Percentiles rank a stretch among this genome's conserved stretches.
Conservation (phyloP, 1,140 invertebrate genomes). For the Ditylenchus dipsaci region DNA sequence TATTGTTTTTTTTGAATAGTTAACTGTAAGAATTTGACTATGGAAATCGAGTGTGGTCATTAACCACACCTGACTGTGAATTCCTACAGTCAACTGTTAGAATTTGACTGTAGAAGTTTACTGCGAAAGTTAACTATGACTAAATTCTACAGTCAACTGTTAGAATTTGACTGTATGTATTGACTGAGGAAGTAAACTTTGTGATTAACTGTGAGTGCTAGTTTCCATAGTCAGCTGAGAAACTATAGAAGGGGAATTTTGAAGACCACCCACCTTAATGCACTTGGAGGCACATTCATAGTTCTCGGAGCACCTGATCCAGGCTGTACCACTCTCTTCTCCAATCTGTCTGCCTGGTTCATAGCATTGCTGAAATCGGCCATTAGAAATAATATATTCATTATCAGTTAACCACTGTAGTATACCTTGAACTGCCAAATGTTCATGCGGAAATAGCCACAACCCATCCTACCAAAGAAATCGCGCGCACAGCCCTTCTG, state of each 20-base stretch:
- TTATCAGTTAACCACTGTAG: constrained; percentile 17
- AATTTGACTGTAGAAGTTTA: neutral
- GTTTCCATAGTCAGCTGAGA: neutral
- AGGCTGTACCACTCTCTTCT: constrained; percentile 50
- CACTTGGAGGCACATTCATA: constrained; percentile 55
- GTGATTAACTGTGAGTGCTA: no score
- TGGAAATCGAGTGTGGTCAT: no score
- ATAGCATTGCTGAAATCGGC: constrained; percentile 54
- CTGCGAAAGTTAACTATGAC: no score
- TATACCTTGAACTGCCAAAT: constrained; percentile 55
- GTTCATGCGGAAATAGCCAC: constrained; percentile 57
- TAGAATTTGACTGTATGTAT: neutral
- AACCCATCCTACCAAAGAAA: constrained; percentile 48
- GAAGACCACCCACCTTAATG: constrained; percentile 48
- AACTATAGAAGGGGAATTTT: neutral
- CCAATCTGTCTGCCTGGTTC: constrained; percentile 56
- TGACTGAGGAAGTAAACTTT: neutral
- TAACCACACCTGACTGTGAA: no score
- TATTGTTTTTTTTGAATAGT: neutral
- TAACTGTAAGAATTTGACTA: no score
- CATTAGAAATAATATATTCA: constrained; percentile 6
- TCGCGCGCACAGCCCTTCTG: constrained; percentile 52
- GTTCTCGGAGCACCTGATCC: constrained; percentile 57
- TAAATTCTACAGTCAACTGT: no score
- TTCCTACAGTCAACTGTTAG: no score